Evolutionary conservation across 2,888 invertebrate species (phyloP).

Genomic region (Penaeus monodon): DNA sequence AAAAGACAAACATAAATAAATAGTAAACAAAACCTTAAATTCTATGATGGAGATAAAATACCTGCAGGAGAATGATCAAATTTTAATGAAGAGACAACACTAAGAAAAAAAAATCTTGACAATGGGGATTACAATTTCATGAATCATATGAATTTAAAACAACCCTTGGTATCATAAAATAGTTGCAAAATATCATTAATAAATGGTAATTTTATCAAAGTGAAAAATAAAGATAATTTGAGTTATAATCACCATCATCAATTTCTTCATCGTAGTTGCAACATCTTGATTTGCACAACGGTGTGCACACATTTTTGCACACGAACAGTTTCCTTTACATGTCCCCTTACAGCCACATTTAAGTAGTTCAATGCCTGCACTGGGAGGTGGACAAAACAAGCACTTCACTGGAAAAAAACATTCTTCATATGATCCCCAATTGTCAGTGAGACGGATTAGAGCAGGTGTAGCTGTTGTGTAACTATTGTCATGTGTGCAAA

Average conservation of each 20-base stretch:
- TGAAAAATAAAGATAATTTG: background rate
- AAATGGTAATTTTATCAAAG: background rate
- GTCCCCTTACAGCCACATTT: conserved; percentile 18
- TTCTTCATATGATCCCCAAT: too few relatives aligned
- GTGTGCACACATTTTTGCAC: conserved; percentile 15
- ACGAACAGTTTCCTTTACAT: conserved; percentile 10
- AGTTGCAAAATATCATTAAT: too few relatives aligned
- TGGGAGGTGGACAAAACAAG: background rate
- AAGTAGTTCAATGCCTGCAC: conserved; percentile 9
- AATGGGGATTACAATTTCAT: too few relatives aligned
- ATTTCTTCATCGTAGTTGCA: background rate
- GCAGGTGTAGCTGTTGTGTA: conserved; percentile 19
- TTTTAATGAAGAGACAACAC: too few relatives aligned
- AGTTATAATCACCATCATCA: too few relatives aligned
- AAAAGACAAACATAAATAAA: too few relatives aligned
- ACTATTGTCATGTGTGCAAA: background rate
- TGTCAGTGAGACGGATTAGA: background rate
- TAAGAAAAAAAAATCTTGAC: too few relatives aligned
- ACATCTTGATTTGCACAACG: conserved; percentile 2
- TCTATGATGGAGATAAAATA: too few relatives aligned
- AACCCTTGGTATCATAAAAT: too few relatives aligned
- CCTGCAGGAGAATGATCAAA: too few relatives aligned
- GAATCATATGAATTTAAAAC: too few relatives aligned
- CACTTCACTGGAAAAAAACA: background rate
- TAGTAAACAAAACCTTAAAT: too few relatives aligned